Evolutionary conservation across 2,797 vertebrate species (phyloP).

Genomic region (Linurgus olivaceus): DNA sequence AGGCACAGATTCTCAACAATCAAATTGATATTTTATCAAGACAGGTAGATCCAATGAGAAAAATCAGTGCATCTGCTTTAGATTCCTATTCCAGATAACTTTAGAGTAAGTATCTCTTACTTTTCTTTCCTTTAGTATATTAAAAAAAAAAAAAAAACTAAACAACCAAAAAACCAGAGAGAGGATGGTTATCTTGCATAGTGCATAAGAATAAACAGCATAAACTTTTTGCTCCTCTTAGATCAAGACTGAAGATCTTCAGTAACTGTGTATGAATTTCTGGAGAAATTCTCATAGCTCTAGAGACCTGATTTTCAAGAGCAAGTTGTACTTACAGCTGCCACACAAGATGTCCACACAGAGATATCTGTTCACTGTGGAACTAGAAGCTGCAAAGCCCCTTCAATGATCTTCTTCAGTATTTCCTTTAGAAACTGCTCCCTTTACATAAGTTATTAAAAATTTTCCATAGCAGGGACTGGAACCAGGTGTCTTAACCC

Average conservation of each 20-base stretch:
- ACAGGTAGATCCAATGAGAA: not conserved
- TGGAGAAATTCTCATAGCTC: not conserved
- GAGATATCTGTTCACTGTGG: not conserved
- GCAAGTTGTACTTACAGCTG: not conserved
- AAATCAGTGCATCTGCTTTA: not conserved
- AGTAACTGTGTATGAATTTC: not conserved
- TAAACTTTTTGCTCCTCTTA: not conserved
- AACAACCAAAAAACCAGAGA: fast-evolving
- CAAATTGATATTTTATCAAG: not conserved
- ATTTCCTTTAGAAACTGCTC: not conserved
- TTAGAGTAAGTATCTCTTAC: not conserved
- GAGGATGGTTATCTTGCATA: not conserved
- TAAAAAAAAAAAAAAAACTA: too few species aligned
- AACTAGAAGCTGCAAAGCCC: not conserved
- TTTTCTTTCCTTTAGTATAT: not conserved
- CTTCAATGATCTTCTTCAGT: not conserved
- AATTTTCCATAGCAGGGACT: not conserved
- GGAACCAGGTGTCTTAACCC: not conserved
- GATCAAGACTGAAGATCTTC: not conserved
- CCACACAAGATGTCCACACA: not conserved
- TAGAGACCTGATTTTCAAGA: not conserved
- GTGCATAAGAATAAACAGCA: not conserved
- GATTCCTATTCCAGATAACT: not conserved
- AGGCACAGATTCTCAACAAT: not conserved
- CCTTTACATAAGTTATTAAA: not conserved